Evolutionary conservation across 1,140 invertebrate genomes (phyloP).

Genomic region (Maniola jurtina): DNA sequence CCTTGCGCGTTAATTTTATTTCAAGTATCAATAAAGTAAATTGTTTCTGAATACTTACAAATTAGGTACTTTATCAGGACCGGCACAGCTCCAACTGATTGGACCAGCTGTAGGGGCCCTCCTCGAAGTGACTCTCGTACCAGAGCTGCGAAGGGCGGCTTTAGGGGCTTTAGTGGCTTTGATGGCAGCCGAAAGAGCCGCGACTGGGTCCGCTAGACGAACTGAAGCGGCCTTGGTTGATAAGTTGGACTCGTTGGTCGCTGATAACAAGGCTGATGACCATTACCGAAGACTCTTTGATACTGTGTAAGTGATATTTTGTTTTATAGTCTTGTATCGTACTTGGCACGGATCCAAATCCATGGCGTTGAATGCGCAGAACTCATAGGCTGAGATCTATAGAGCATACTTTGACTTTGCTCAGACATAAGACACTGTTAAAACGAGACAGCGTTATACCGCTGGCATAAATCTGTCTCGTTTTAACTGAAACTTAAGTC

Average conservation of each 20-base stretch:
- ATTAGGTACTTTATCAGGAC: conserved; percentile 36
- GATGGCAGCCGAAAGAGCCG: conserved; percentile 95
- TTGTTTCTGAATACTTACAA: background rate
- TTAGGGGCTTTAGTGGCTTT: conserved; percentile 98
- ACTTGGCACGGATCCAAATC: background rate
- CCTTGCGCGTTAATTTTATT: no score
- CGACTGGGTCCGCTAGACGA: conserved; percentile 90
- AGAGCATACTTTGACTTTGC: no score
- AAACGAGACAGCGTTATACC: no score
- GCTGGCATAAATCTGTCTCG: no score
- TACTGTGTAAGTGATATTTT: conserved; percentile 89
- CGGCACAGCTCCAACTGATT: conserved; percentile 89
- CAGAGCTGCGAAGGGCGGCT: conserved; percentile 94
- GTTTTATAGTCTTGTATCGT: background rate
- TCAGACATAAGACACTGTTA: no score
- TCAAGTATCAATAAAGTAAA: background rate
- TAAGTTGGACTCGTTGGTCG: conserved; percentile 94
- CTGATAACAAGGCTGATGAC: conserved; percentile 95
- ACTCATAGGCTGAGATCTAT: no score
- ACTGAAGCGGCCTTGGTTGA: conserved; percentile 96
- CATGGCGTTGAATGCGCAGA: no score
- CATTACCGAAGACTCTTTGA: conserved; percentile 95
- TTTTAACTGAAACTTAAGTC: no score
- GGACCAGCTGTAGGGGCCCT: conserved; percentile 96
- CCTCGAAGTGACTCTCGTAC: conserved; percentile 95